A percentile compares a stretch with the other conserved stretches of the same genome.
phyloP scores from a whole-genome alignment of 1,140 invertebrate genomes.

The Bicyclus anynana region DNA sequence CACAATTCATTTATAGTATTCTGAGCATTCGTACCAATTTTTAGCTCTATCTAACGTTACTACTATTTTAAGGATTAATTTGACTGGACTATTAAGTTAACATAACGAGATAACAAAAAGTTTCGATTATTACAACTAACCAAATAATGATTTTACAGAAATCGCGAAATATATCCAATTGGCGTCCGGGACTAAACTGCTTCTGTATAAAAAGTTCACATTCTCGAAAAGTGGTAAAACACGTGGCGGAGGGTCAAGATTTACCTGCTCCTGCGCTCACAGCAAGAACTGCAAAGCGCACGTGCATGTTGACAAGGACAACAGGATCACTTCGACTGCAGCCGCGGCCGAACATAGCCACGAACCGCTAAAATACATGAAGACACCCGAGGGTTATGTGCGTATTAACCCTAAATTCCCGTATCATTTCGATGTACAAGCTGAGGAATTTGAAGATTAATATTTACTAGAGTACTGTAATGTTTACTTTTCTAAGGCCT shows the following conservation, averaged over 20 bases:
- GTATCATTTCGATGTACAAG: constrained; percentile 24
- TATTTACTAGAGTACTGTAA: background rate
- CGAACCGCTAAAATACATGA: constrained; percentile 26
- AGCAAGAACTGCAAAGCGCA: constrained; percentile 32
- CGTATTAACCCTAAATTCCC: constrained; percentile 23
- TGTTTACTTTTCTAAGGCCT: too few species aligned
- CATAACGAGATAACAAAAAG: too few species aligned
- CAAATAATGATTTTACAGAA: constrained; percentile 11
- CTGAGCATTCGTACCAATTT: too few species aligned
- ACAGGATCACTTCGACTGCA: constrained; percentile 18
- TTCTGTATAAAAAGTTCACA: constrained; percentile 32
- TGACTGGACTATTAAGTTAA: too few species aligned
- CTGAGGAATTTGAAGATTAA: constrained; percentile 20
- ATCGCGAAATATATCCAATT: constrained; percentile 33
- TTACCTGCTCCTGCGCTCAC: constrained; percentile 23
- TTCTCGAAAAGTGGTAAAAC: constrained; percentile 30
- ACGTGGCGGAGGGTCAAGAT: constrained; percentile 26
- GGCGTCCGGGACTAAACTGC: constrained; percentile 28
- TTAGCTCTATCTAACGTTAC: too few species aligned
- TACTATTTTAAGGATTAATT: too few species aligned
- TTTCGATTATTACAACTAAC: background rate
- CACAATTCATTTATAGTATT: too few species aligned
- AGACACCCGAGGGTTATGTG: constrained; percentile 27
- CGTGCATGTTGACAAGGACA: constrained; percentile 28
- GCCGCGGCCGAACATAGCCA: constrained; percentile 30